phyloP scores from a whole-genome alignment of 2,113 vertebrate species.

The Tapirus terrestris region DNA sequence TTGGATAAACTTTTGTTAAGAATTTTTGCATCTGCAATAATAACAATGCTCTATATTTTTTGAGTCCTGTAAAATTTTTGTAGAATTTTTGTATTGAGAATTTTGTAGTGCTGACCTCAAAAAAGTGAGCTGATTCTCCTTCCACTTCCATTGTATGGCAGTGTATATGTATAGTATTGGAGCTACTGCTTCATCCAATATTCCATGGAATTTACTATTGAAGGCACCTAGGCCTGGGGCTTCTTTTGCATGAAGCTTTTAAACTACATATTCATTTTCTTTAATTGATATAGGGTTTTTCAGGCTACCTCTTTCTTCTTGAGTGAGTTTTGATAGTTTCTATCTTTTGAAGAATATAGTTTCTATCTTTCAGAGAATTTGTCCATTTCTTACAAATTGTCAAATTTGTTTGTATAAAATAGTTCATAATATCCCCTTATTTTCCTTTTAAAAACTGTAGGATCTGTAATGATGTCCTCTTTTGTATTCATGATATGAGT shows the following conservation, averaged over 20 bases:
- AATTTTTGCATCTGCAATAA: neutral
- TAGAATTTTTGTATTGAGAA: too few species aligned
- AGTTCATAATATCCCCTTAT: neutral
- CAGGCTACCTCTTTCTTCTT: neutral
- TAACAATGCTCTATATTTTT: neutral
- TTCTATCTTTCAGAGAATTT: neutral
- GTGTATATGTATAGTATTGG: too few species aligned
- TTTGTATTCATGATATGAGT: neutral
- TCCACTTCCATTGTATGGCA: neutral
- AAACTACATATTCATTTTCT: neutral
- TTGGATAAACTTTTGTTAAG: neutral
- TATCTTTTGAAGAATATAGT: neutral
- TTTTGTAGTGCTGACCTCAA: neutral
- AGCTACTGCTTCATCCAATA: neutral
- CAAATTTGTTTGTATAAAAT: neutral
- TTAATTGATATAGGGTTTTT: neutral
- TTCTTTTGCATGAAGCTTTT: neutral
- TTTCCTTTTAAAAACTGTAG: neutral
- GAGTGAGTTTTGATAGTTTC: neutral
- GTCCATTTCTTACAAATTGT: neutral
- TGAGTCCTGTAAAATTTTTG: neutral
- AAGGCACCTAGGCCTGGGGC: neutral
- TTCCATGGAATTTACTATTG: neutral
- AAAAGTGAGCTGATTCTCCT: neutral
- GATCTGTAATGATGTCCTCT: neutral